A percentile compares a stretch with the other conserved stretches of the same genome.
These are phyloP conservation scores for Scortum barcoo DNA, from an alignment of 2,113 vertebrate genomes.

Conservation along the genomic window DNA sequence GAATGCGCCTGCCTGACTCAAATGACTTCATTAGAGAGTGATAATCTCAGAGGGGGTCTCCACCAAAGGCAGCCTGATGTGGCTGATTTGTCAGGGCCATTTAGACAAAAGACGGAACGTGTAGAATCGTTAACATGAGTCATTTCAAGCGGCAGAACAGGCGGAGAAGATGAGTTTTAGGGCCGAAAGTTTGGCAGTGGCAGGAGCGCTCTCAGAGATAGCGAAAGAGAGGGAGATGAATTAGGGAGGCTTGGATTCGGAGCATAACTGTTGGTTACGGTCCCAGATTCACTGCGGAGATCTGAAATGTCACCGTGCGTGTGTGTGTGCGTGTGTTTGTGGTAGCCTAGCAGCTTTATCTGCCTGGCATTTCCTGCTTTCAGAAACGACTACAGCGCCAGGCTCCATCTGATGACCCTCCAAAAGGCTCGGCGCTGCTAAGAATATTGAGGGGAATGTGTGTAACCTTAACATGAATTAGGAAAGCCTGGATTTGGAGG, in stretches of 20 bases:
- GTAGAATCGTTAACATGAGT: constrained; percentile 47
- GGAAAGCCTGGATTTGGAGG: constrained; percentile 42
- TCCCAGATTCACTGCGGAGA: constrained; percentile 61
- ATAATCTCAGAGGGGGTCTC: constrained; percentile 68
- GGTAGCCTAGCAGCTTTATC: constrained; percentile 73
- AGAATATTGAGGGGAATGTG: constrained; percentile 65
- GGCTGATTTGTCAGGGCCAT: constrained; percentile 45
- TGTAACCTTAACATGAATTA: constrained; percentile 75
- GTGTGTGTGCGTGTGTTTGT: constrained; percentile 53
- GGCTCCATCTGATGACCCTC: constrained; percentile 74
- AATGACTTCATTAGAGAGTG: constrained; percentile 75
- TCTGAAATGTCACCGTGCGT: constrained; percentile 79
- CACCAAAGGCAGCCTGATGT: constrained; percentile 51
- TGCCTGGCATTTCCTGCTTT: constrained; percentile 79
- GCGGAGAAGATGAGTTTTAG: constrained; percentile 25
- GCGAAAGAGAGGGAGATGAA: constrained; percentile 48
- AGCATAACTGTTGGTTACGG: constrained; percentile 60
- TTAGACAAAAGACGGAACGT: constrained; percentile 56
- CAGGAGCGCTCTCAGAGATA: constrained; percentile 53
- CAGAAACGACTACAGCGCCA: constrained; percentile 42
- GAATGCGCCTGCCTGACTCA: constrained; percentile 61
- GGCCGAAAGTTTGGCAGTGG: constrained; percentile 44
- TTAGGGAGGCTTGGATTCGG: constrained; percentile 50
- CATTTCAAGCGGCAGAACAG: constrained; percentile 46
- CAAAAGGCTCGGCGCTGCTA: constrained; percentile 61